Evolutionary conservation across 2,888 invertebrate species (phyloP).

Genomic region (Atrina japonica): DNA sequence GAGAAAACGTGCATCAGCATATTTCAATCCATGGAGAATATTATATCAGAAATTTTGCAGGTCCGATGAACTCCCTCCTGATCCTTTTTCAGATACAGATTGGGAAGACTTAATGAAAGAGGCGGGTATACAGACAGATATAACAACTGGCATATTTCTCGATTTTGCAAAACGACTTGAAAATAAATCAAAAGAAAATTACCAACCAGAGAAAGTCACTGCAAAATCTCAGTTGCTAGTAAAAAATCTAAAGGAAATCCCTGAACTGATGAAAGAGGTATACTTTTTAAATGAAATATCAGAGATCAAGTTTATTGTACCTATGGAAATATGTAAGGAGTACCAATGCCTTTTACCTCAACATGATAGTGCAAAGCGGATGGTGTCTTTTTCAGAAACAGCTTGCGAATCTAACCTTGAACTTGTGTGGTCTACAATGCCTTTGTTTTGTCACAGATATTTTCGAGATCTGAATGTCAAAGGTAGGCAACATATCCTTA

Average conservation of each 20-base stretch:
- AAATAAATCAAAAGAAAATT: neutral
- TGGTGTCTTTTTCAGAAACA: neutral
- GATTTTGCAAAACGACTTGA: constrained; percentile 16
- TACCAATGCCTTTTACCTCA: neutral
- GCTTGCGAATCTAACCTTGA: neutral
- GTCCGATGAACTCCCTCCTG: neutral
- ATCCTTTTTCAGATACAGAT: neutral
- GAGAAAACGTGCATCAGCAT: neutral
- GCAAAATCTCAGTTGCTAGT: constrained; percentile 4
- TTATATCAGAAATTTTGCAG: neutral
- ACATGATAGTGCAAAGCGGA: neutral
- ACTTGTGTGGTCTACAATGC: constrained; percentile 2
- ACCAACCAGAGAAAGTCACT: neutral
- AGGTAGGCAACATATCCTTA: neutral
- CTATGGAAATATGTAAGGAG: neutral
- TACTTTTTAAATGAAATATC: neutral
- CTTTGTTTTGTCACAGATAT: neutral
- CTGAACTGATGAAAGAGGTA: neutral
- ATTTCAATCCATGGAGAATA: constrained; percentile 2
- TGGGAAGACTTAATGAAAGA: constrained; percentile 11
- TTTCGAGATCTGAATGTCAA: too few species aligned
- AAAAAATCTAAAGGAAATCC: neutral
- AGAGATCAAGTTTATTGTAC: constrained; percentile 4
- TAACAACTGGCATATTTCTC: neutral
- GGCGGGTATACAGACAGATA: constrained; percentile 8